phyloP scores from a whole-genome alignment of 1,140 invertebrate genomes.

The Xylocopa sonorina region DNA sequence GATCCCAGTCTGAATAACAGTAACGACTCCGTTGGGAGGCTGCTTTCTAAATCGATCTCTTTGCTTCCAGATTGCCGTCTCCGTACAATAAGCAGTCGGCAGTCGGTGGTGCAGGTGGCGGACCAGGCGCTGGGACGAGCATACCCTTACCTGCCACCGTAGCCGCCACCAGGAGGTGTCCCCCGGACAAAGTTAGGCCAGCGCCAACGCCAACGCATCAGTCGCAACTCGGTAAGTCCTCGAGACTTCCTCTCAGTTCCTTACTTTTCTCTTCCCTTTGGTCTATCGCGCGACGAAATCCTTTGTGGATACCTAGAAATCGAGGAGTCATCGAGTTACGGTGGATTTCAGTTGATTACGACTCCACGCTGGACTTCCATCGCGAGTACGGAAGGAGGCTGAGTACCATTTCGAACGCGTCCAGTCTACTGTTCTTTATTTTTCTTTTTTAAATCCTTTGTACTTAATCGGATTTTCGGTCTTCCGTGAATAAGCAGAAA shows the following conservation, averaged over 20 bases:
- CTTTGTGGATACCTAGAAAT: no score
- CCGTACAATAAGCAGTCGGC: constrained; percentile 83
- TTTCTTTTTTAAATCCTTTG: no score
- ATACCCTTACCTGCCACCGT: constrained; percentile 89
- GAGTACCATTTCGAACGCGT: no score
- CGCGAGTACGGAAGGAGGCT: no score
- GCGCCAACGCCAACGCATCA: constrained; percentile 85
- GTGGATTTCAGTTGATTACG: no score
- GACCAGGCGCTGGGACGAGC: constrained; percentile 82
- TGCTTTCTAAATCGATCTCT: constrained; percentile 35
- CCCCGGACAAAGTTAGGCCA: constrained; percentile 88
- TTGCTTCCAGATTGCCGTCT: constrained; percentile 85
- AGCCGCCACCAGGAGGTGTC: constrained; percentile 87
- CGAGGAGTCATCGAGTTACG: no score
- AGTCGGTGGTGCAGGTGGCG: constrained; percentile 61
- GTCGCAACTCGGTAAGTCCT: constrained; percentile 81
- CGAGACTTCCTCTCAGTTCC: neutral
- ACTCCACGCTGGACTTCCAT: no score
- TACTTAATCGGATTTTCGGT: no score
- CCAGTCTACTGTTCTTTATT: no score
- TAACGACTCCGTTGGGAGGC: constrained; percentile 17
- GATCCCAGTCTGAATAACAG: constrained; percentile 6
- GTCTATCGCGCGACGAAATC: no score
- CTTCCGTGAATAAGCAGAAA: no score
- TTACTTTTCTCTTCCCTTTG: no score